phyloP scores from a whole-genome alignment of 37 sponge, comb jelly and placozoan species.

The Crambe crambe region DNA sequence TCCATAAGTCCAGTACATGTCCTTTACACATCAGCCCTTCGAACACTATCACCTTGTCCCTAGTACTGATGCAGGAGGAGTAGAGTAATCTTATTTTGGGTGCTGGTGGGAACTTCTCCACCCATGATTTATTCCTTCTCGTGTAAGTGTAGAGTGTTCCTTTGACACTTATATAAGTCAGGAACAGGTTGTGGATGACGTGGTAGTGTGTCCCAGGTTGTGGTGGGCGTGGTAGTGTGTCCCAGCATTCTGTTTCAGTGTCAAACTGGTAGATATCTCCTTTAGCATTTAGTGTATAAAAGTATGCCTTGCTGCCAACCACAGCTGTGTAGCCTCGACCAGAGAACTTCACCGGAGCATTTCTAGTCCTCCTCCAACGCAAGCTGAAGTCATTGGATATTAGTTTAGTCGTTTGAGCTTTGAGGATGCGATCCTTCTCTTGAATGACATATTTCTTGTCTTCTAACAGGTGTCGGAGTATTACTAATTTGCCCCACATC shows the following conservation, averaged over 20 bases:
- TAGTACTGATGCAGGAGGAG: neutral
- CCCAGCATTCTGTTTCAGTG: neutral
- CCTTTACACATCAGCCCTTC: neutral
- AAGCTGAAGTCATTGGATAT: neutral
- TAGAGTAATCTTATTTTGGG: too few relatives aligned
- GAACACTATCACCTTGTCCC: neutral
- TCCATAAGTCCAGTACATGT: neutral
- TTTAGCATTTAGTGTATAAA: neutral
- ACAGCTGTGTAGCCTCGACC: neutral
- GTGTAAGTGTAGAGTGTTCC: neutral
- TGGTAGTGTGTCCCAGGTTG: neutral
- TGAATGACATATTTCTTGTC: neutral
- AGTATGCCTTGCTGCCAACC: neutral
- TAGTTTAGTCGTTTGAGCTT: neutral
- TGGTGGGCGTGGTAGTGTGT: neutral
- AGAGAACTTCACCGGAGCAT: neutral
- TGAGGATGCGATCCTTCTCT: neutral
- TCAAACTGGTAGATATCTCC: neutral
- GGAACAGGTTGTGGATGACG: neutral
- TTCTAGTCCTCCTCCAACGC: neutral
- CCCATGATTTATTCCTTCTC: neutral
- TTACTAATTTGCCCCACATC: neutral
- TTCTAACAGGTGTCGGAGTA: neutral
- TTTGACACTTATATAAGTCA: neutral
- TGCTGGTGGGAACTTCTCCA: neutral